Base-by-base conservation (phyloP, 2,797 vertebrate species). In the Crotalus adamanteus region DNA sequence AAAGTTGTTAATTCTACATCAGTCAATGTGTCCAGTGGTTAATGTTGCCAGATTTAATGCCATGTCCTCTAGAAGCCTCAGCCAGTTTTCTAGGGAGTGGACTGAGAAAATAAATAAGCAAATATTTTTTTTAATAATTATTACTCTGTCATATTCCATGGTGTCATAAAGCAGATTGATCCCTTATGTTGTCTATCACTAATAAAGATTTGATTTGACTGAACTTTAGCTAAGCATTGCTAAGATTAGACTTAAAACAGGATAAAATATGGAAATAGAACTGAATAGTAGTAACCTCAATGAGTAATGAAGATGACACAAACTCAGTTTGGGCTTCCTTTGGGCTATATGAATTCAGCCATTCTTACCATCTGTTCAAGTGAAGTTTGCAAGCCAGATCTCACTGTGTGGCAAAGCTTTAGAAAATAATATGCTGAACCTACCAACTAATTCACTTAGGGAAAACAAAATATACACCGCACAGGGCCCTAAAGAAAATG, bases 351-450 rank as follows among this genome's bases (percentile, higher is more conserved):
- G 25, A 85, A 88, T 25, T 55, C 31, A 59, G 25, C 65, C 55
- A 55, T 28, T 85, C 22, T n/a, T 73, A 65, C 65, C 16, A 87
- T 14, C 60, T 93, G 60, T 28, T 42, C 61, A 90, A 63, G 22
- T 59, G 28, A 20, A 87, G 42, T 55, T 90, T 13, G 26, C 59
- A 83, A 86, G 37, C 61, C 61, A 69, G 42, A 90, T 69, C 31
- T 55, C 37, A 5, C 14, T 61, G 69, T 61, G 61, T 86, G 90
- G 59, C 85, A 87, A 91, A 94, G 56, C 88, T 93, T 95, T 86
- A 65, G 87, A 55, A 91, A 18, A 16, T 65, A 87, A 90, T 55
- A 90, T 92, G 93, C 31, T 86, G 93, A 89, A 92, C 60, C 88
- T 87, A 94, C 63, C 60, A 89, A 47, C 83, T 55, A 94, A 92